phyloP scores from a whole-genome alignment of 1,140 invertebrate species.

The Lanistes nyassanus region DNA sequence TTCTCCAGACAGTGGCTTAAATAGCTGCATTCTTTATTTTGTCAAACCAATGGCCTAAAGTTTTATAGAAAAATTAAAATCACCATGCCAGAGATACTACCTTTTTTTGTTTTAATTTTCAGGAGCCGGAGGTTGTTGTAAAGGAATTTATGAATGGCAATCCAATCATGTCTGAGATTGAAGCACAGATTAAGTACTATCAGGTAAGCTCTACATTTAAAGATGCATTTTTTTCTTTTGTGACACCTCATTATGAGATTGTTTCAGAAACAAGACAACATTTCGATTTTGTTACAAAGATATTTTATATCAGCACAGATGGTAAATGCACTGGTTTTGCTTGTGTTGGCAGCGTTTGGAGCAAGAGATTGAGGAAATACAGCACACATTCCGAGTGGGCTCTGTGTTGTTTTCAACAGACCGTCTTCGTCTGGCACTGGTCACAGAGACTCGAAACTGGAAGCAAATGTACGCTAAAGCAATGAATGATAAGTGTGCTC shows the following conservation, averaged over 20 bases:
- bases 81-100: not conserved
- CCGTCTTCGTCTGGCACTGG: constrained; percentile 85
- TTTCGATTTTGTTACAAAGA: no score
- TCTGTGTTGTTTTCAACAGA: constrained; percentile 72
- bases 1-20: no score
- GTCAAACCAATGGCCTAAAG: no score
- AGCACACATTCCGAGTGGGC: constrained; percentile 62
- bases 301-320: not conserved
- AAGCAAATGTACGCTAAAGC: constrained; percentile 86
- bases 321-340: not conserved
- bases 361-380: constrained; percentile 63
- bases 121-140: constrained; percentile 78
- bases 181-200: constrained; percentile 74
- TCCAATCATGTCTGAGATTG: constrained; percentile 82
- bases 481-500: constrained; percentile 91
- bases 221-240: no score
- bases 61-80: no score
- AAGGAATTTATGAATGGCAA: constrained; percentile 82
- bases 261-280: no score
- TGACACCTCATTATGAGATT: no score
- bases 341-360: constrained; percentile 58
- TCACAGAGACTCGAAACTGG: constrained; percentile 87
- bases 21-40: no score
- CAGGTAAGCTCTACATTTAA: constrained; percentile 45
- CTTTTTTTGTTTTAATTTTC: constrained; percentile 30